A percentile compares a stretch with the other conserved stretches of the same genome.
phyloP scores from a whole-genome alignment of 2,888 invertebrate genomes.

The Lampropteryx suffumata region DNA sequence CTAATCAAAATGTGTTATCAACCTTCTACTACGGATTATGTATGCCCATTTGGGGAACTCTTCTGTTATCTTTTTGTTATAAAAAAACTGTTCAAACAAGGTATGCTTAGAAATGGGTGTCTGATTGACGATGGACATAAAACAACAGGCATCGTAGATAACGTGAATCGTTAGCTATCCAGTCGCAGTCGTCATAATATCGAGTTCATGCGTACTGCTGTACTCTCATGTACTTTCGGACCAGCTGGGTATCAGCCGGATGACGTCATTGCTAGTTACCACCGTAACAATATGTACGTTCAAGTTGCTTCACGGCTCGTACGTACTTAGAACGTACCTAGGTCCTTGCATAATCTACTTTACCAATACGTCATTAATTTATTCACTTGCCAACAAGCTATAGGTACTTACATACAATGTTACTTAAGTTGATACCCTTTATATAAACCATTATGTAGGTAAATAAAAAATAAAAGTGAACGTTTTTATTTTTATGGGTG shows the following conservation, averaged over 20 bases:
- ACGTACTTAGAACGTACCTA: constrained; percentile 27
- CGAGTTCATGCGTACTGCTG: constrained; percentile 25
- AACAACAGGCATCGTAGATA: constrained; percentile 44
- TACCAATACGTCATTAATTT: constrained; percentile 23
- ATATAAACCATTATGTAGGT: background rate
- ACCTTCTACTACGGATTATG: too few relatives aligned
- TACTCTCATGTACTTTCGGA: constrained; percentile 20
- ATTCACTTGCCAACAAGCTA: constrained; percentile 8
- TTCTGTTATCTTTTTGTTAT: background rate
- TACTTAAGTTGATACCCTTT: constrained; percentile 10
- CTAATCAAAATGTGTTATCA: too few relatives aligned
- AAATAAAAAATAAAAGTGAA: constrained; percentile 20
- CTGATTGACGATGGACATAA: constrained; percentile 36
- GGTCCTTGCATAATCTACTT: constrained; percentile 36
- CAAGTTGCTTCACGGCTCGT: constrained; percentile 41
- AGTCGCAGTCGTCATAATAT: constrained; percentile 37
- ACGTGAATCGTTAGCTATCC: constrained; percentile 36
- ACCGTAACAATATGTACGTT: constrained; percentile 36
- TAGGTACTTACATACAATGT: background rate
- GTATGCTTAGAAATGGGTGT: constrained; percentile 16
- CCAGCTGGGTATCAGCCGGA: constrained; percentile 32
- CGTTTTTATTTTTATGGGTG: constrained; percentile 18
- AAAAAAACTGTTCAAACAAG: background rate
- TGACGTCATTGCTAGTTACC: constrained; percentile 40
- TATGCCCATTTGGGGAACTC: background rate